These are phyloP conservation scores for Drosophila neotestacea DNA, from an alignment of 2,888 invertebrate species.

Conservation along the genomic window DNA sequence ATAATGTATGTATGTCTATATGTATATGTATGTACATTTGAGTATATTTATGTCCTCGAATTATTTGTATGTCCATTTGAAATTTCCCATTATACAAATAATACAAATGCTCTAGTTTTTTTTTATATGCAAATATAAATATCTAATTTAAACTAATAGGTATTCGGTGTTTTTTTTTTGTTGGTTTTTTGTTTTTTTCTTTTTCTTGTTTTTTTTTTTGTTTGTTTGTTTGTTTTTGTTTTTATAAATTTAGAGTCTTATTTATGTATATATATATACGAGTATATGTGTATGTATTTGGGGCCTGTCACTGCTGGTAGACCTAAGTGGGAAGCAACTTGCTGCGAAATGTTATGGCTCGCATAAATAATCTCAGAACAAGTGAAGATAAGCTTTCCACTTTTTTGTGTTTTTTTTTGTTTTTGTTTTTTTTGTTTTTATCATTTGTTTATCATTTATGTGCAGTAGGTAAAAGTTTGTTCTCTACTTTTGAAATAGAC, in stretches of 20 bases:
- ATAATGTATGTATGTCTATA: conserved; percentile 54
- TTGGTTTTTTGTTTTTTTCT: no score
- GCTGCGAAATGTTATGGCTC: conserved; percentile 30
- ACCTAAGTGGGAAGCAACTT: conserved; percentile 50
- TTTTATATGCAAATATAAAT: conserved; percentile 56
- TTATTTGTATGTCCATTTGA: conserved; percentile 41
- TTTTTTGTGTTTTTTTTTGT: neutral
- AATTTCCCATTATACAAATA: conserved; percentile 79
- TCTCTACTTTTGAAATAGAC: conserved; percentile 6
- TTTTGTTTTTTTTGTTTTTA: no score
- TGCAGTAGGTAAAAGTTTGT: conserved; percentile 8
- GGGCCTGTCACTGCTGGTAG: conserved; percentile 44
- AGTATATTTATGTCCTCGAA: conserved; percentile 52
- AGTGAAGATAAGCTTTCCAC: conserved; percentile 30
- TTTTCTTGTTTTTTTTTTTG: no score
- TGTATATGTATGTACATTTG: conserved; percentile 59
- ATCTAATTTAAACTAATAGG: conserved; percentile 54
- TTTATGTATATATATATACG: conserved; percentile 12
- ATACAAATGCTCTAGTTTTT: conserved; percentile 74
- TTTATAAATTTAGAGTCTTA: conserved; percentile 39
- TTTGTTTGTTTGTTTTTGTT: conserved; percentile 18
- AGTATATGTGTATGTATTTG: conserved; percentile 28
- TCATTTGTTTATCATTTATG: conserved; percentile 7
- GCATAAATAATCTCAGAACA: conserved; percentile 33
- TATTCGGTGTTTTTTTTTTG: conserved; percentile 20